A percentile compares a stretch with the other conserved stretches of the same genome.
These are phyloP conservation scores for Drosophila greeni DNA, from an alignment of 2,888 invertebrate species.

Conservation along the genomic window DNA sequence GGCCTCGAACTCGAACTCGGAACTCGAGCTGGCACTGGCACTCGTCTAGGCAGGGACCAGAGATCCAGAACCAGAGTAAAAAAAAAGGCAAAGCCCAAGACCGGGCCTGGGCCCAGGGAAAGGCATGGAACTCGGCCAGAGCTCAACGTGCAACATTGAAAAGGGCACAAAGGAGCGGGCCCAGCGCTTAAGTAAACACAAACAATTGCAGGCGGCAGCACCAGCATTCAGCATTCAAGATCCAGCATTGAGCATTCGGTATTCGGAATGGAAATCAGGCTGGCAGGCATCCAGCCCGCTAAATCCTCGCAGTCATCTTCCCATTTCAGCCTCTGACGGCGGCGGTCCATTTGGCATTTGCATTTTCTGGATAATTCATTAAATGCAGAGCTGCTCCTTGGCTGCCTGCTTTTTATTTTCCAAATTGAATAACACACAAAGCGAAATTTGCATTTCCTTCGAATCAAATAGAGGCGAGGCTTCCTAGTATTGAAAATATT, in stretches of 20 bases:
- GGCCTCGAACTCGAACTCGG: slow-evolving; percentile 24
- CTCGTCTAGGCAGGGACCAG: slow-evolving; percentile 38
- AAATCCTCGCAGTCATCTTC: slow-evolving; percentile 39
- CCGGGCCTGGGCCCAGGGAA: slow-evolving; percentile 20
- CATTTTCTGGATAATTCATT: slow-evolving; percentile 58
- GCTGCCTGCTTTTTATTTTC: slow-evolving; percentile 49
- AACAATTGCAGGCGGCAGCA: slow-evolving; percentile 42
- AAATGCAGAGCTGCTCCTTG: slow-evolving; percentile 42
- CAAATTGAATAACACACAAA: slow-evolving; percentile 48
- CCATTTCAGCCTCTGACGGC: slow-evolving; percentile 22
- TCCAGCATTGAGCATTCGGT: slow-evolving; percentile 6
- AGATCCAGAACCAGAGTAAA: slow-evolving; percentile 10
- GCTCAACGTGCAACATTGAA: slow-evolving; percentile 68
- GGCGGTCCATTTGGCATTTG: slow-evolving; percentile 69
- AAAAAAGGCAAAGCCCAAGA: slow-evolving; percentile 17
- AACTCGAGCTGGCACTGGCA: slow-evolving; percentile 37
- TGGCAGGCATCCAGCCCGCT: slow-evolving; percentile 51
- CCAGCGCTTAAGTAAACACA: slow-evolving; percentile 67
- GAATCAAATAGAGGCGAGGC: slow-evolving; percentile 31
- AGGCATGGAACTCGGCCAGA: slow-evolving; percentile 3
- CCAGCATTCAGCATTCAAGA: slow-evolving; percentile 4
- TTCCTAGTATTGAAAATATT: slow-evolving; percentile 39
- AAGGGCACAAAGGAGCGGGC: slow-evolving; percentile 61
- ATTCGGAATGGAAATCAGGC: slow-evolving; percentile 28
- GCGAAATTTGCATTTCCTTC: slow-evolving; percentile 42